phyloP scores from a whole-genome alignment of 2,113 vertebrate species.

The Petrocephalus microphthalmus region DNA sequence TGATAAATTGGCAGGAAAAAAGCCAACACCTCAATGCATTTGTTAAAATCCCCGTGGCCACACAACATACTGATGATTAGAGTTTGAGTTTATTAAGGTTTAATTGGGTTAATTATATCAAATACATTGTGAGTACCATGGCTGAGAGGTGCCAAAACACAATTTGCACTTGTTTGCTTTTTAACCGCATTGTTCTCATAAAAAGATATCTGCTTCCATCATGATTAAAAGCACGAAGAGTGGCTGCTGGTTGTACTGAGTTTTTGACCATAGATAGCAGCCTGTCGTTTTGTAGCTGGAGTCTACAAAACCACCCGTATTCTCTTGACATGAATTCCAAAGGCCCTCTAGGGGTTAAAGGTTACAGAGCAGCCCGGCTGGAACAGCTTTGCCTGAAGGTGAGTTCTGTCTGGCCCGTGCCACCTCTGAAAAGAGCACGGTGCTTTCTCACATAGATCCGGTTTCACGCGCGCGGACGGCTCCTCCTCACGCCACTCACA shows the following conservation, averaged over 20 bases:
- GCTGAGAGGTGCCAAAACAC: constrained; percentile 16
- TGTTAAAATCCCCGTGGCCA: not conserved
- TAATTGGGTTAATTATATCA: constrained; percentile 17
- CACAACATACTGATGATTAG: not conserved
- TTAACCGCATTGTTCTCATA: not conserved
- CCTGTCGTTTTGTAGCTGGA: not conserved
- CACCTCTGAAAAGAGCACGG: not conserved
- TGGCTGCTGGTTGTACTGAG: not conserved
- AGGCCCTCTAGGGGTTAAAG: constrained; percentile 7
- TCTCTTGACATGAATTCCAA: constrained; percentile 3
- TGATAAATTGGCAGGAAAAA: constrained; percentile 15
- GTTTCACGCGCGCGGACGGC: not conserved
- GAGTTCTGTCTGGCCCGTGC: not conserved
- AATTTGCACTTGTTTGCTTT: constrained; percentile 3
- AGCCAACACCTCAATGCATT: not conserved
- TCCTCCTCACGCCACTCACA: not conserved
- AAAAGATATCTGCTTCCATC: not conserved
- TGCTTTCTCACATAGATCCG: constrained; percentile 10
- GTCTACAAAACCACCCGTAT: not conserved
- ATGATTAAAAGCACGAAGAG: constrained; percentile 6
- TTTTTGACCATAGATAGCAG: not conserved
- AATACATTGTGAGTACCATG: not conserved
- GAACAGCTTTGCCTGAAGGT: constrained; percentile 14
- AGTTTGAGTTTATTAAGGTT: not conserved
- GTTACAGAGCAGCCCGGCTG: not conserved